Base-by-base conservation (phyloP, 2,797 vertebrate genomes). In the Gouania willdenowi region DNA sequence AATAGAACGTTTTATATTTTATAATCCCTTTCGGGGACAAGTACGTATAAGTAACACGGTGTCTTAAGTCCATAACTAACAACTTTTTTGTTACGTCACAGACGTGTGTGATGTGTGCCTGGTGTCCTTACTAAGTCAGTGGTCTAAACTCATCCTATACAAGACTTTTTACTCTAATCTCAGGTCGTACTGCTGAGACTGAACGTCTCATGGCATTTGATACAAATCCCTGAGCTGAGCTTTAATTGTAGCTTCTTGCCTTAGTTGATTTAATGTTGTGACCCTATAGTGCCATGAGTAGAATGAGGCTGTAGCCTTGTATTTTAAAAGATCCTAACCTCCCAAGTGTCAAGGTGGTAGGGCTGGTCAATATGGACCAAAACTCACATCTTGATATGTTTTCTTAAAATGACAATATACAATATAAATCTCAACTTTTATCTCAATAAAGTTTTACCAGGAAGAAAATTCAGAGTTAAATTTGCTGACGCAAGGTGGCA, bases 271-370 rank as follows among this genome's bases (percentile, higher is more conserved):
- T 56, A 64, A 42, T 26, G 8, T 41, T 14, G 12, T 13, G 20
- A n/a, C 34, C 39, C 28, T 34, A 11, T 55, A 69, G 17, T 55
- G 28, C 26, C 17, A 39, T 6, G 17, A 52, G 28, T 27, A 25
- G 9, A 38, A 23, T 0, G 3, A 6, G 38, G 23, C 6, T 13
- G 26, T 6, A 19, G 34, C 29, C 32, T 14, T 63, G 61, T 50
- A 62, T 71, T 46, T 63, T 50, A 41, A 75, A 55, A 45, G 20
- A 10, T 36, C 24, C 39, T 59, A 50, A 66, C 71, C 61, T 53
- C 43, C 36, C 40, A 40, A 40, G 66, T 53, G 66, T 66, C 52
- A 50, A 60, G 38, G 46, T 61, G 28, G 33, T 61, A n/a, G n/a
- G n/a, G n/a, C n/a, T n/a, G n/a, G n/a, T n/a, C n/a, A n/a, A n/a